A percentile compares a stretch with the other conserved stretches of the same genome.
These are phyloP conservation scores for Acleris laterana DNA, from an alignment of 2,888 invertebrate genomes.

Conservation along the genomic window DNA sequence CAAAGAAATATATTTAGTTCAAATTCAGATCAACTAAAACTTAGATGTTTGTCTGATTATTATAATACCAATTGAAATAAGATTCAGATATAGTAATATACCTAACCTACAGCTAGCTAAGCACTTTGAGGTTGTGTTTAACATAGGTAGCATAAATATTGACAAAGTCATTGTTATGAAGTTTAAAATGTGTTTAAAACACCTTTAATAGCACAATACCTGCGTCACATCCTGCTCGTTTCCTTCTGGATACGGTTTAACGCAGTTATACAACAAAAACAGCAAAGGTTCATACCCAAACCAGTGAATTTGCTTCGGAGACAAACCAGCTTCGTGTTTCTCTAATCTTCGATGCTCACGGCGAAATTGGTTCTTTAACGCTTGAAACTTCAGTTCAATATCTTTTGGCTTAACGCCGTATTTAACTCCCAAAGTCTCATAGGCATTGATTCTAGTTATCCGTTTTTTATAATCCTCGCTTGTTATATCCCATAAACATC, in stretches of 20 bases:
- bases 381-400: conserved; percentile 30
- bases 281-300: conserved; percentile 31
- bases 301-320: conserved; percentile 35
- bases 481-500: conserved; percentile 28
- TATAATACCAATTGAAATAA: no score
- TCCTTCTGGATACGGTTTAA: conserved; percentile 11
- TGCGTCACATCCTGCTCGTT: not conserved
- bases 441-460: conserved; percentile 5
- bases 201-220: not conserved
- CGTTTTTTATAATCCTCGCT: conserved; percentile 21
- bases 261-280: conserved; percentile 28
- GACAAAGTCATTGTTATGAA: not conserved
- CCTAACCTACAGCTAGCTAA: not conserved
- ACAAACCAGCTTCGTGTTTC: conserved; percentile 27
- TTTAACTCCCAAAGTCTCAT: conserved; percentile 19
- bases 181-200: no score
- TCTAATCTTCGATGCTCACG: conserved; percentile 29
- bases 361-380: conserved; percentile 32
- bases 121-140: not conserved
- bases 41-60: no score
- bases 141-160: not conserved
- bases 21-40: no score
- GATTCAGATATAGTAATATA: not conserved
- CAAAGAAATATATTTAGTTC: no score
- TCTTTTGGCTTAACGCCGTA: conserved; percentile 26